Evolutionary conservation across 2,888 invertebrate species (phyloP).

Genomic region (Leucoma salicis): DNA sequence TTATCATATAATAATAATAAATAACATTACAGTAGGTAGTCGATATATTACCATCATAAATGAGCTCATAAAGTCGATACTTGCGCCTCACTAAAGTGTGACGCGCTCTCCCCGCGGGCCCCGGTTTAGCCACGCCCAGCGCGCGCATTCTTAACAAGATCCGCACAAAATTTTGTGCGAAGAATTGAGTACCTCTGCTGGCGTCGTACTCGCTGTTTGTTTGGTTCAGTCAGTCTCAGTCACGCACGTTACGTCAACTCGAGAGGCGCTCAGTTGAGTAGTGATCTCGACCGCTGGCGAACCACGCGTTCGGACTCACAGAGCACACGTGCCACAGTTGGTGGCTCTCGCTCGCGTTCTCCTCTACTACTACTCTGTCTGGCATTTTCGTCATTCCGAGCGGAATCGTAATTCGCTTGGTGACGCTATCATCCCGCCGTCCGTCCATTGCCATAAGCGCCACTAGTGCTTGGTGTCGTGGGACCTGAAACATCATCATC

Average conservation of each 20-base stretch:
- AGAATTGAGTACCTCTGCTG: slow-evolving; percentile 54
- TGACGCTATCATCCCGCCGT: not conserved
- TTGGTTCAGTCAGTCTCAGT: slow-evolving; percentile 45
- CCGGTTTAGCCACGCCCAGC: slow-evolving; percentile 68
- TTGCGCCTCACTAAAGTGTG: slow-evolving; percentile 55
- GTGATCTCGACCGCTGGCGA: slow-evolving; percentile 65
- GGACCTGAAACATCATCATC: slow-evolving; percentile 41
- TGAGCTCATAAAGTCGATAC: slow-evolving; percentile 51
- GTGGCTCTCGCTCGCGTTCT: slow-evolving; percentile 46
- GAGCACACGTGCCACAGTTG: slow-evolving; percentile 69
- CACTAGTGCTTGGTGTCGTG: slow-evolving; percentile 34
- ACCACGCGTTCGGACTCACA: slow-evolving; percentile 55
- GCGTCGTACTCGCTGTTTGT: slow-evolving; percentile 39
- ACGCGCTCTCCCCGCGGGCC: slow-evolving; percentile 65
- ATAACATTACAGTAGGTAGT: too few relatives aligned
- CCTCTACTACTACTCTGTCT: slow-evolving; percentile 43
- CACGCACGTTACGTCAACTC: slow-evolving; percentile 66
- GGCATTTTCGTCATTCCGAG: not conserved
- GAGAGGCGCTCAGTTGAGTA: slow-evolving; percentile 58
- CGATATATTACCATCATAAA: slow-evolving; percentile 33
- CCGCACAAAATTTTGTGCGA: slow-evolving; percentile 65
- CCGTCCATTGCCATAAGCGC: slow-evolving; percentile 23
- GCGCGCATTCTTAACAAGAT: slow-evolving; percentile 73
- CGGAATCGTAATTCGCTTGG: not conserved
- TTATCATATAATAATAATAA: too few relatives aligned